A percentile compares a stretch with the other conserved stretches of the same genome.
phyloP scores from a whole-genome alignment of 2,888 invertebrate species.

The Venustoraphidia nigricollis region DNA sequence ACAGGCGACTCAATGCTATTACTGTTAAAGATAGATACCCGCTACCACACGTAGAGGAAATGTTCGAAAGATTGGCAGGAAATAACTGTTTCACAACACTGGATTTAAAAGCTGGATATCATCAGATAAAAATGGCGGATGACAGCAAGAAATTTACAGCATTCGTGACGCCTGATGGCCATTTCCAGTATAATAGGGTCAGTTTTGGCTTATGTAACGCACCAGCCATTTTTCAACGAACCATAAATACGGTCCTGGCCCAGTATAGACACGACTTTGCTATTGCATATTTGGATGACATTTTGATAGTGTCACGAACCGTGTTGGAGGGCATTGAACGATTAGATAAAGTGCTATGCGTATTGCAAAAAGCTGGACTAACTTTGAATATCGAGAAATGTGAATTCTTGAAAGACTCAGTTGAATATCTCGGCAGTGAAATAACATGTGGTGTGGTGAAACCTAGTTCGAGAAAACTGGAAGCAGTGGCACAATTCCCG shows the following conservation, averaged over 20 bases:
- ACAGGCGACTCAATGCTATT: slow-evolving; percentile 12
- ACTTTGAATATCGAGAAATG: slow-evolving; percentile 9
- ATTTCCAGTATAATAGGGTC: slow-evolving; percentile 16
- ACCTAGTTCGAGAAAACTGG: slow-evolving; percentile 11
- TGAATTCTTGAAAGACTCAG: not conserved
- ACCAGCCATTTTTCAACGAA: slow-evolving; percentile 16
- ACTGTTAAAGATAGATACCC: slow-evolving; percentile 16
- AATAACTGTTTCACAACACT: slow-evolving; percentile 14
- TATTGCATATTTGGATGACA: slow-evolving; percentile 11
- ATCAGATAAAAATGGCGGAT: slow-evolving; percentile 15
- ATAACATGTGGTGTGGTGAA: slow-evolving; percentile 9
- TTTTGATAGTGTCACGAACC: slow-evolving; percentile 7
- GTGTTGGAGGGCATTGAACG: slow-evolving; percentile 7
- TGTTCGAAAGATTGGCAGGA: slow-evolving; percentile 11
- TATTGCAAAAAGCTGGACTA: slow-evolving; percentile 5
- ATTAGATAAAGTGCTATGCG: slow-evolving; percentile 7
- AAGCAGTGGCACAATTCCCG: slow-evolving; percentile 11
- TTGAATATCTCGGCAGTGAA: slow-evolving; percentile 13
- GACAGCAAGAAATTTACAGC: slow-evolving; percentile 15
- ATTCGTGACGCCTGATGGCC: slow-evolving; percentile 15
- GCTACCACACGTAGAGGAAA: slow-evolving; percentile 15
- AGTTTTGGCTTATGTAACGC: slow-evolving; percentile 19
- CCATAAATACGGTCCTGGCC: slow-evolving; percentile 7
- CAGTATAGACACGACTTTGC: slow-evolving; percentile 6
- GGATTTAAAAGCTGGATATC: slow-evolving; percentile 15